A percentile compares a stretch with the other conserved stretches of the same genome.
Conservation (phyloP, 2,113 vertebrate species). For the Amblyornis subalaris region DNA sequence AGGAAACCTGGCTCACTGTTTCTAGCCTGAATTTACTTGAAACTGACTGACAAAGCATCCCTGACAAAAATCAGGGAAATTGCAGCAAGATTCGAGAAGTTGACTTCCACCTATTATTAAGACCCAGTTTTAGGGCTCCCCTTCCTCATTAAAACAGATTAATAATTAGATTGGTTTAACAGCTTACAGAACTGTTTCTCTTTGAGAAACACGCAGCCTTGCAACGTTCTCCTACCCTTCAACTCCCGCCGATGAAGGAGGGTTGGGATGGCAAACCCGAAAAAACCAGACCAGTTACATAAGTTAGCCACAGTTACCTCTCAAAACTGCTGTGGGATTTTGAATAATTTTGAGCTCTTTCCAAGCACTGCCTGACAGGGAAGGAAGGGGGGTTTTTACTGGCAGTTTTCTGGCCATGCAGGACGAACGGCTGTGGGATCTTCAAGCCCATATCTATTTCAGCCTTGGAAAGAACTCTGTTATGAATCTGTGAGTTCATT, state of each 20-base stretch:
- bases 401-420: neutral
- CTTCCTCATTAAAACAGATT: neutral
- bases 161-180: neutral
- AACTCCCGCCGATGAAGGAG: neutral
- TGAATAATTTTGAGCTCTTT: neutral
- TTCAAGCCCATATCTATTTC: neutral
- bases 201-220: neutral
- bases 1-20: neutral
- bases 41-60: neutral
- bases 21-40: neutral
- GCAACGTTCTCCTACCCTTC: neutral
- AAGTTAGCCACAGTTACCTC: neutral
- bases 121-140: neutral
- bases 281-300: neutral
- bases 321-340: neutral
- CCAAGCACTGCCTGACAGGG: neutral
- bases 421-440: neutral
- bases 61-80: neutral
- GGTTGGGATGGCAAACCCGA: neutral
- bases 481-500: neutral
- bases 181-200: neutral
- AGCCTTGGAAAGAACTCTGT: slow-evolving; percentile 3
- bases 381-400: neutral
- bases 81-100: neutral
- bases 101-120: neutral